A percentile compares a stretch with the other conserved stretches of the same genome.
These are phyloP conservation scores for Ophion ventricosus DNA, from an alignment of 2,888 invertebrate genomes.

Conservation along the genomic window DNA sequence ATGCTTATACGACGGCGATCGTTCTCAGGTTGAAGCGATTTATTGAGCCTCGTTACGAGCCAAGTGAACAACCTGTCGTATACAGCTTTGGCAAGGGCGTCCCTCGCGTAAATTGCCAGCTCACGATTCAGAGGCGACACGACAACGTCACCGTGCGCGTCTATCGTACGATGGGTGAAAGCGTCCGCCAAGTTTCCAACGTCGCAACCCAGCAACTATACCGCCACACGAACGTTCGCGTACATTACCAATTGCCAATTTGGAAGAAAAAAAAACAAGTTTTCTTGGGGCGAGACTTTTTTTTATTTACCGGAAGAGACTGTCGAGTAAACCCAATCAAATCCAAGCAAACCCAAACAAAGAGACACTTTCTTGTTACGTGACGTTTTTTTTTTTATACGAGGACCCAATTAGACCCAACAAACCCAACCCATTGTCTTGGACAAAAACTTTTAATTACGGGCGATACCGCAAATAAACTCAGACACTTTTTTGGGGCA, in stretches of 20 bases:
- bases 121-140: conserved; percentile 92
- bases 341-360: no score
- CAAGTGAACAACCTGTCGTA: conserved; percentile 96
- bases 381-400: background rate
- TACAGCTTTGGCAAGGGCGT: conserved; percentile 95
- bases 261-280: no score
- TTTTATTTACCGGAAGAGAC: no score
- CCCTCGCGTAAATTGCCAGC: conserved; percentile 93
- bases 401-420: no score
- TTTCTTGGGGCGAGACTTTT: no score
- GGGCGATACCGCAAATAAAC: conserved; percentile 85
- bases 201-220: conserved; percentile 91
- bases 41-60: conserved; percentile 92
- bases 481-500: no score
- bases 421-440: no score
- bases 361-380: background rate
- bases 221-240: background rate
- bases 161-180: conserved; percentile 93
- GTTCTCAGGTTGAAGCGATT: conserved; percentile 87
- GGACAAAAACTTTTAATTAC: conserved; percentile 82
- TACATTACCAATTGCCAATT: background rate
- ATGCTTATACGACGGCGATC: conserved; percentile 87
- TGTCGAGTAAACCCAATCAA: no score
- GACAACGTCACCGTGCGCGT: conserved; percentile 93
- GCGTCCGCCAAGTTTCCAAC: conserved; percentile 88